A percentile compares a stretch with the other conserved stretches of the same genome.
Evolutionary conservation across 30 jellyfish, hydroid and myxozoan species (phyloP).

Genomic region (Chrysaora quinquecirrha): DNA sequence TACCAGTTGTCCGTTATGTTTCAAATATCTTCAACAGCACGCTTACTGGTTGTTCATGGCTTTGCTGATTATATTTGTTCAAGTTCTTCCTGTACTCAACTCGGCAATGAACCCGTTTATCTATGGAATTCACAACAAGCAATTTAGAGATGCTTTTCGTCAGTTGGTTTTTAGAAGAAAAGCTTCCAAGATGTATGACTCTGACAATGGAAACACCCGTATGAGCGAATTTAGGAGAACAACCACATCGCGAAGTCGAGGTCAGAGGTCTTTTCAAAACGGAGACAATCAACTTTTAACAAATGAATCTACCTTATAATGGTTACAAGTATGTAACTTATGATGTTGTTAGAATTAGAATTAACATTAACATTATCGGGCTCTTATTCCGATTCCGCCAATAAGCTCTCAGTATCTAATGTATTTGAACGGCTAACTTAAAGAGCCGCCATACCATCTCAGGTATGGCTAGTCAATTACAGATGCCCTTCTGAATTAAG

Average conservation of each 20-base stretch:
- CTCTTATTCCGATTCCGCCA: no score
- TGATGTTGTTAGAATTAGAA: no score
- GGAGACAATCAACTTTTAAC: not conserved
- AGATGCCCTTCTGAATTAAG: no score
- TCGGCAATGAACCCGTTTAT: conserved; percentile 90
- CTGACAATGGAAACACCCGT: conserved; percentile 51
- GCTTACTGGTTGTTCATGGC: conserved; percentile 34
- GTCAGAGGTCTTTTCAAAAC: not conserved
- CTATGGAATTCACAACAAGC: conserved; percentile 83
- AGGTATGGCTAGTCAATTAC: no score
- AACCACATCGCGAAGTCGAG: not conserved
- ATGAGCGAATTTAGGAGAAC: conserved; percentile 9
- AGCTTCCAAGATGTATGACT: conserved; percentile 35
- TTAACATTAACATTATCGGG: no score
- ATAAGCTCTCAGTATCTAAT: no score
- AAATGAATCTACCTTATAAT: not conserved
- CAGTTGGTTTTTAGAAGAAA: conserved; percentile 54
- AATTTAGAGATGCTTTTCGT: conserved; percentile 86
- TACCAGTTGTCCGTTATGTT: conserved; percentile 48
- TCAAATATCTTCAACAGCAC: conserved; percentile 18
- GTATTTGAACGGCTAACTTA: no score
- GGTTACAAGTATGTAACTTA: no score
- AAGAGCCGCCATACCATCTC: no score
- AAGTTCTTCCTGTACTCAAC: conserved; percentile 84
- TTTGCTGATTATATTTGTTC: conserved; percentile 62